Evolutionary conservation across 2,888 invertebrate genomes (phyloP).

Genomic region (Dasysyrphus albostriatus): DNA sequence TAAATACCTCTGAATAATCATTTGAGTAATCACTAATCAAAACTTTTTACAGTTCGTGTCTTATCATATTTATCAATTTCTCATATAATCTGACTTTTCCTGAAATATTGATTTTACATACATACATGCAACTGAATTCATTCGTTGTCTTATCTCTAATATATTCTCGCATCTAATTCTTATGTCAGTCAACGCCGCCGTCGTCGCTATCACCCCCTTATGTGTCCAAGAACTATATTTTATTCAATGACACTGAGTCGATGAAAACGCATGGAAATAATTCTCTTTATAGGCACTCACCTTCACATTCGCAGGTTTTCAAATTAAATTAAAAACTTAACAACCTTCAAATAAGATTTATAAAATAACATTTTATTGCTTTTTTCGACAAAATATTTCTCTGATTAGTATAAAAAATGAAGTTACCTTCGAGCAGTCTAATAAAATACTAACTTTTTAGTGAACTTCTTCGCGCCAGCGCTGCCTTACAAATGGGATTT

Average conservation of each 20-base stretch:
- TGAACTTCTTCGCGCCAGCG: constrained; percentile 29
- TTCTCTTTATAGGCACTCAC: constrained; percentile 1
- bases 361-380: constrained; percentile 50
- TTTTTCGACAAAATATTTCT: constrained; percentile 30
- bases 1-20: too few species aligned
- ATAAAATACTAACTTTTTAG: constrained; percentile 25
- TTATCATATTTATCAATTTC: too few species aligned
- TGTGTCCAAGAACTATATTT: constrained; percentile 3
- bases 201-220: background rate
- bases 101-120: too few species aligned
- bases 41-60: too few species aligned
- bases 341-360: constrained; percentile 24
- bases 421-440: constrained; percentile 50
- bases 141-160: constrained; percentile 7
- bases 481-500: constrained; percentile 56
- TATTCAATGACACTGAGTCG: constrained; percentile 28
- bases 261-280: background rate
- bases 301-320: background rate
- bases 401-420: constrained; percentile 47
- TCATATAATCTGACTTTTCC: too few species aligned
- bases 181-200: background rate
- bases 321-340: constrained; percentile 25
- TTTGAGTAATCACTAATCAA: too few species aligned
- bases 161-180: constrained; percentile 1
- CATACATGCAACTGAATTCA: too few species aligned